Base-by-base conservation (phyloP, 2,797 vertebrate genomes). In the Centroberyx gerrardi region DNA sequence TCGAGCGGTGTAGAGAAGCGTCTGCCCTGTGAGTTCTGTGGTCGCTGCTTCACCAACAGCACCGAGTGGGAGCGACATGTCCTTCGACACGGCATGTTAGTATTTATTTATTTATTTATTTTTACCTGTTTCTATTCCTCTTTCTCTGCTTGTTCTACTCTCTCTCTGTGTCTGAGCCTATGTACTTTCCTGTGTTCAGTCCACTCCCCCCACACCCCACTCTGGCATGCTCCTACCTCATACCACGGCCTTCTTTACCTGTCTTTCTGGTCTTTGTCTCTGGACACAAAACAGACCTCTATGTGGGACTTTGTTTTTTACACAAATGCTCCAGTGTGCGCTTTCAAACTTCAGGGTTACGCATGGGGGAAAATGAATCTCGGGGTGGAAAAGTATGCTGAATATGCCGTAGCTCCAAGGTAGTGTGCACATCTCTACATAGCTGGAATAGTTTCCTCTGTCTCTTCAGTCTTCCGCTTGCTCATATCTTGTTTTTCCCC, bases 81-180 rank as follows among this genome's bases (percentile, higher is more conserved):
- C 81, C 96, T 97, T 79, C 96, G 98, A 72, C 98, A 99, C 0
- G 97, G 98, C 95, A 98, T 99, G 98, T 99, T 91, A 97, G 98
- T 96, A 80, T 48, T 31, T 38, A 5, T 38, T 38, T 38, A 36
- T 15, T 14, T 71, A n/a, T 28, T 5, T n/a, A 38, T 28, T 55
- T 36, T 33, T 1, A 15, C 27, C 13, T 14, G 33, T 56, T 14
- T 10, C 29, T 17, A 1, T 33, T 2, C 2, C 18, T 15, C 10
- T n/a, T 7, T n/a, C 33, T 59, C 27, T 4, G 31, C 44, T 29
- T 38, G 8, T 5, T 70, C 36, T 51, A 1, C 4, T 49, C 3
- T 44, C 14, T 33, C 14, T 22, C 22, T 54, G 13, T 62, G 15
- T 40, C 54, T 38, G 44, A 33, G 31, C 17, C 15, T 61, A n/a